Evolutionary conservation across 2,888 invertebrate genomes (phyloP), one percentile per base, ranked within the genome.

Genomic region (Phalangium opilio): DNA sequence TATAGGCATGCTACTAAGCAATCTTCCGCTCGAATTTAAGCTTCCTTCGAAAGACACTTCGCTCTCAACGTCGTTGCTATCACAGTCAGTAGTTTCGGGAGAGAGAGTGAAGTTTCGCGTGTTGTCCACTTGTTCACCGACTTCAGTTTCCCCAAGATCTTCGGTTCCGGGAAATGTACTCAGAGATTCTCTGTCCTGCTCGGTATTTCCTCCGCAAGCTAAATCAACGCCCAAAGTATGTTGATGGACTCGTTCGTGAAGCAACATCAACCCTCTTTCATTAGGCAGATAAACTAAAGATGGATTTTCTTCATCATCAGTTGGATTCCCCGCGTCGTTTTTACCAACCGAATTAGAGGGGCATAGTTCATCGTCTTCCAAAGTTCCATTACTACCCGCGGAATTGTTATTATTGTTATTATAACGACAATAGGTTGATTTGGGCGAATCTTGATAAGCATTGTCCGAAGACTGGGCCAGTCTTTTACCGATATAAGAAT

Each of bases 81-180:
- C 89, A 64, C 84, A 86, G 69, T 90, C 90, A 50, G 87, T 90
- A 51, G 85, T 84, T 70, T 89, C 90, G 5, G 89, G 86, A 36
- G 89, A 89, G 50, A 89, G 75, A 19, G 86, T 84, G 67, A 87
- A 87, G 65, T 85, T 85, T 41, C 83, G 75, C 58, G 81, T 80
- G 63, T 55, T 50, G 20, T 50, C 51, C 33, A 50, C 47, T 62
- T 64, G 55, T 63, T 66, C 53, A 61, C 67, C 56, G 18, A 50
- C 62, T 57, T 64, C 64, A 8, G 65, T 65, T 53, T 77, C 77
- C n/a, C 75, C 76, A 43, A 76, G 67, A 63, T 77, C 76, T 50
- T 60, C 59, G 59, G 76, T 75, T 49, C 63, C 64, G 19, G 62
- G 63, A 50, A 63, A 62, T 18, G 63, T 63, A 20, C 64, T 63